Conservation (phyloP, 2,797 vertebrate species). For the Sciurus carolinensis region DNA sequence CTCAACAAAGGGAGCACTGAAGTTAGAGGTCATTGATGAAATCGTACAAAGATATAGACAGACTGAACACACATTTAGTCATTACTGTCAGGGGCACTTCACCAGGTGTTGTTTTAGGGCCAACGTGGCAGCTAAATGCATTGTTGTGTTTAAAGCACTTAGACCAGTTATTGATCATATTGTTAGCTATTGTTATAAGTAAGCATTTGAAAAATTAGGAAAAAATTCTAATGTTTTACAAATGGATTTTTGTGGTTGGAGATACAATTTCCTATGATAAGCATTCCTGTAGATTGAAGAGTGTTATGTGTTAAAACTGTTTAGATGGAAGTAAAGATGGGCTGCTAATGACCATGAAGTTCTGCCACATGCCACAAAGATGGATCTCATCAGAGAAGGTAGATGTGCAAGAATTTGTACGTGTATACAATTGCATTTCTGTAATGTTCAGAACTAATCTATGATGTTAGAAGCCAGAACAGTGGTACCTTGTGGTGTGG, state of each 20-base stretch:
- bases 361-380: background rate
- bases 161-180: too few species aligned
- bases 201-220: background rate
- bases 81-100: background rate
- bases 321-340: background rate
- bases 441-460: background rate
- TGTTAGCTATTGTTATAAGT: background rate
- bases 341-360: background rate
- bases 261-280: background rate
- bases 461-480: background rate
- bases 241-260: background rate
- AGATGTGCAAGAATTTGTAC: background rate
- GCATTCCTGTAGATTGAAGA: background rate
- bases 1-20: background rate
- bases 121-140: background rate
- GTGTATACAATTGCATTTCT: background rate
- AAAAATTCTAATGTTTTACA: background rate
- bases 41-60: background rate
- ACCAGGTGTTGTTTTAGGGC: background rate
- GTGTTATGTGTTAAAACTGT: background rate
- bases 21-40: background rate
- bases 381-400: background rate
- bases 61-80: background rate
- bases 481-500: background rate
- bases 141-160: too few species aligned